Conservation (phyloP, 2,113 vertebrate species). For the Anoura caudifer region DNA sequence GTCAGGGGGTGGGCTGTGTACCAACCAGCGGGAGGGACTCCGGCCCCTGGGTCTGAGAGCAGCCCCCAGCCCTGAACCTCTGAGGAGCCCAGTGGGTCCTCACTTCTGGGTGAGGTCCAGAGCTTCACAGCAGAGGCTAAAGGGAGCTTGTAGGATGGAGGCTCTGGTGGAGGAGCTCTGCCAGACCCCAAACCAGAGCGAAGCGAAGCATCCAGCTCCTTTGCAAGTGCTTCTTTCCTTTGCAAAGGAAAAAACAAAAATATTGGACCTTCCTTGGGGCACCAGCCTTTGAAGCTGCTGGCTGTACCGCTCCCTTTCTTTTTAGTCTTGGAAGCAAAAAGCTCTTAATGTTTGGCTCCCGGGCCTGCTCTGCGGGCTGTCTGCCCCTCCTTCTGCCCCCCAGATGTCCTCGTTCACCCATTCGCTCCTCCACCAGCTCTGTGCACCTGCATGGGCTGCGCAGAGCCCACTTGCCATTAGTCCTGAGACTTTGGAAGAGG, state of each 20-base stretch:
- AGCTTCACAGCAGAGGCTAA: neutral
- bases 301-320: neutral
- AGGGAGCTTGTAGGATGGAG: fast-evolving
- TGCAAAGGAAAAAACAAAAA: neutral
- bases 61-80: neutral
- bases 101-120: neutral
- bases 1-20: neutral
- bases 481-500: neutral
- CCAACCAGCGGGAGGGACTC: neutral
- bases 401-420: neutral
- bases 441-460: neutral
- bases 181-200: neutral
- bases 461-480: neutral
- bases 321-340: neutral
- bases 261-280: neutral
- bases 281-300: neutral
- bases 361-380: neutral
- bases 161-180: neutral
- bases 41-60: neutral
- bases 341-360: neutral
- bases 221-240: neutral
- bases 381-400: neutral
- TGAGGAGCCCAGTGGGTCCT: neutral
- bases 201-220: neutral
- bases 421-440: neutral